Evolutionary conservation across 2,888 invertebrate species (phyloP).

Genomic region (Hypselothyrea guttata): DNA sequence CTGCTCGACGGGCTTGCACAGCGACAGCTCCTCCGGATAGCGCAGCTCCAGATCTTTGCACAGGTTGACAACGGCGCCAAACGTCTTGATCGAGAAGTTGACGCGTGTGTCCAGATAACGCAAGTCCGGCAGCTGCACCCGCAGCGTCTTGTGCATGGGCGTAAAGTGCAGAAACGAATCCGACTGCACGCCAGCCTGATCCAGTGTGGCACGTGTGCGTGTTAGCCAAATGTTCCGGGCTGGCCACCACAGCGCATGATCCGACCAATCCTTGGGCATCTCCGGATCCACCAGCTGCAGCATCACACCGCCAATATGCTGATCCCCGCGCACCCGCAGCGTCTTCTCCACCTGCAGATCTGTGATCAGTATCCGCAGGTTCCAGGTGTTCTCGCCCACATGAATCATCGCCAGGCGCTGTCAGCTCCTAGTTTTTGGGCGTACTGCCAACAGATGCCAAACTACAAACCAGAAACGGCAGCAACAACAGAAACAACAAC

Average conservation of each 20-base stretch:
- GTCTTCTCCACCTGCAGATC: constrained; percentile 95
- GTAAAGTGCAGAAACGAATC: constrained; percentile 97
- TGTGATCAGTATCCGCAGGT: constrained; percentile 95
- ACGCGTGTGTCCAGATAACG: constrained; percentile 94
- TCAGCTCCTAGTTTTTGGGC: constrained; percentile 49
- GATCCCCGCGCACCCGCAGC: constrained; percentile 96
- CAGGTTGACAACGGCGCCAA: constrained; percentile 92
- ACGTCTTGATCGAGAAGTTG: constrained; percentile 79
- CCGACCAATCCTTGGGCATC: constrained; percentile 99
- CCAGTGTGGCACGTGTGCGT: constrained; percentile 96
- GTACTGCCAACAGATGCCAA: constrained; percentile 48
- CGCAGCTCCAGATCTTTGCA: constrained; percentile 95
- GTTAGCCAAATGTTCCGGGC: constrained; percentile 96
- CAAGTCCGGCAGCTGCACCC: constrained; percentile 95
- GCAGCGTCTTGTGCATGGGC: constrained; percentile 97
- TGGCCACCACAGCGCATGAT: constrained; percentile 99
- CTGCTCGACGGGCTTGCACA: constrained; percentile 92
- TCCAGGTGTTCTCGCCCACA: constrained; percentile 98
- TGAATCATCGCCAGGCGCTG: constrained; percentile 80
- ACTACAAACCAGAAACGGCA: no score
- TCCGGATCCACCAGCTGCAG: constrained; percentile 97
- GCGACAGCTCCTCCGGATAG: constrained; percentile 97
- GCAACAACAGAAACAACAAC: constrained; percentile 52
- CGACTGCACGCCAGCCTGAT: constrained; percentile 98
- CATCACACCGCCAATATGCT: constrained; percentile 99